Percentiles rank a stretch among this genome's conserved stretches.
phyloP scores from a whole-genome alignment of 1,140 invertebrate genomes.

The Plectus sambesii region DNA sequence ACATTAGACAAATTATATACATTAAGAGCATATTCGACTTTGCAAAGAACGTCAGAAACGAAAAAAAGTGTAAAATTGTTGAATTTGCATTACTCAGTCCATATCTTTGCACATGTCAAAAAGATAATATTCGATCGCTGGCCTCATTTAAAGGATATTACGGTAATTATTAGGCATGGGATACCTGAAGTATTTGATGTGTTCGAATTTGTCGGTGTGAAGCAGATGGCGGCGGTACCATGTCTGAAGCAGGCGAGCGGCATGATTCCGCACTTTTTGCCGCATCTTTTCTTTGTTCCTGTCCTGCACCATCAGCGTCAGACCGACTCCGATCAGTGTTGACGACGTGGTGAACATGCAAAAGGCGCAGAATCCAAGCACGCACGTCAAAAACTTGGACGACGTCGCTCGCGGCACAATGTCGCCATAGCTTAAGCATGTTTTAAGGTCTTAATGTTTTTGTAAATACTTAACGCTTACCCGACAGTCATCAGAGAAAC shows the following conservation, averaged over 20 bases:
- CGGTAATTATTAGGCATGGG: background rate
- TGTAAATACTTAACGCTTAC: no score
- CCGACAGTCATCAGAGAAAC: constrained; percentile 27
- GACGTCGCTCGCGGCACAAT: constrained; percentile 29
- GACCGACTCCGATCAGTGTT: constrained; percentile 30
- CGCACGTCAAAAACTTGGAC: constrained; percentile 27
- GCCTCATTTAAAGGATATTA: no score
- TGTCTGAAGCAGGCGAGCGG: constrained; percentile 28
- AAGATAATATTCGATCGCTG: no score
- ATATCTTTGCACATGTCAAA: no score
- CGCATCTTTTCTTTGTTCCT: constrained; percentile 25
- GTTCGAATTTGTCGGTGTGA: constrained; percentile 5
- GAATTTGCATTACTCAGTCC: no score
- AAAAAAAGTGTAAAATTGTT: no score
- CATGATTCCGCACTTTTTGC: constrained; percentile 24
- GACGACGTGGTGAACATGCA: constrained; percentile 32
- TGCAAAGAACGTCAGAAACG: no score
- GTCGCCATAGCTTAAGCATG: constrained; percentile 35
- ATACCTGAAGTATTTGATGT: no score
- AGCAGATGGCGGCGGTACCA: constrained; percentile 20
- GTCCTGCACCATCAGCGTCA: constrained; percentile 32
- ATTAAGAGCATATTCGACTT: no score
- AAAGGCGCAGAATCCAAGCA: constrained; percentile 26
- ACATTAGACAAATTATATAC: no score
- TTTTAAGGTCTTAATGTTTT: no score